A percentile compares a stretch with the other conserved stretches of the same genome.
Conservation (phyloP, 2,888 invertebrate species). For the Sphaerophoria rueppellii region DNA sequence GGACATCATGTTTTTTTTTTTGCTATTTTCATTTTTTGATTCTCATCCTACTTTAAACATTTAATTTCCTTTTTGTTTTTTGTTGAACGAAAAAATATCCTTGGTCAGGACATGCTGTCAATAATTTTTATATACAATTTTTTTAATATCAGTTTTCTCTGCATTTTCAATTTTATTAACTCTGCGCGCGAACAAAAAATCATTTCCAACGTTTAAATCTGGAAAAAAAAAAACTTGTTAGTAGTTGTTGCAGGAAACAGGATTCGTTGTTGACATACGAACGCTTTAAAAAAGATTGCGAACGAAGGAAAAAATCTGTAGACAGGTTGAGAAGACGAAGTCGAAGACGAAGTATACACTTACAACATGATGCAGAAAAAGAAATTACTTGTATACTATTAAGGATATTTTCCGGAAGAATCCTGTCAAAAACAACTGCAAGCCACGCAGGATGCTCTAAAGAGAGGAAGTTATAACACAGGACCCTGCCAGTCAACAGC, state of each 20-base stretch:
- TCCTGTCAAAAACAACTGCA: slow-evolving; percentile 71
- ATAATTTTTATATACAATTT: slow-evolving; percentile 37
- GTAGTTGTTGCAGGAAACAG: slow-evolving; percentile 52
- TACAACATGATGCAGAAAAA: neutral
- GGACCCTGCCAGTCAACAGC: neutral
- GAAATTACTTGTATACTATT: slow-evolving; percentile 50
- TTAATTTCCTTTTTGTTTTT: slow-evolving; percentile 44
- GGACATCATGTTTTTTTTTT: neutral
- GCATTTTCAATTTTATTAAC: slow-evolving; percentile 67
- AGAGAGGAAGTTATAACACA: slow-evolving; percentile 62
- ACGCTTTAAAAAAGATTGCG: slow-evolving; percentile 23
- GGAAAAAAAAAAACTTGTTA: neutral
- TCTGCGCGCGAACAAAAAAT: slow-evolving; percentile 3
- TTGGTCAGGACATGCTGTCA: slow-evolving; percentile 66
- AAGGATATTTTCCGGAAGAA: slow-evolving; percentile 61
- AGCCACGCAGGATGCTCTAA: slow-evolving; percentile 66
- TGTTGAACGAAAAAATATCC: slow-evolving; percentile 24
- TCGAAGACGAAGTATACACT: neutral
- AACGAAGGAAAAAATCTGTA: slow-evolving; percentile 15
- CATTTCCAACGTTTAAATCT: slow-evolving; percentile 23
- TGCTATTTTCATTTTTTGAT: slow-evolving; percentile 29
- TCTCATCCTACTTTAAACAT: slow-evolving; percentile 54
- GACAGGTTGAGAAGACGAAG: neutral
- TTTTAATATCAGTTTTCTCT: slow-evolving; percentile 29
- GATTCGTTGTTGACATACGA: slow-evolving; percentile 60